Percentiles rank a stretch among this genome's conserved stretches.
Evolutionary conservation across 2,888 invertebrate genomes (phyloP).

Genomic region (Tetanocera ferruginea): DNA sequence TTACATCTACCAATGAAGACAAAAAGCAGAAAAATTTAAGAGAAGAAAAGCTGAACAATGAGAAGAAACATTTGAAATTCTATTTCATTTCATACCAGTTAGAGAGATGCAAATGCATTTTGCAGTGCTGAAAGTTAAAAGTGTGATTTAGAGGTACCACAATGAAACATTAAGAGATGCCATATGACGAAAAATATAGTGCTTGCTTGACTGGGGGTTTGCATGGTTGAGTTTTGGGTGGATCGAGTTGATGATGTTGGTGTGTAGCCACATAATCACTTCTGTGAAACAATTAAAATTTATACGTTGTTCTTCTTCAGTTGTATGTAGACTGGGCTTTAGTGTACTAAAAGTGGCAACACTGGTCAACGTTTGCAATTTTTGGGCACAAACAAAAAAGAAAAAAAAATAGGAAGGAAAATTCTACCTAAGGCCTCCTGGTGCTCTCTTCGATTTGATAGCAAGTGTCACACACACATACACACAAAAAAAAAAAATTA

Average conservation of each 20-base stretch:
- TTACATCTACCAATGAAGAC: background rate
- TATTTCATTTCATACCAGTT: constrained; percentile 3
- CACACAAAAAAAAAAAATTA: background rate
- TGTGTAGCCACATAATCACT: constrained; percentile 33
- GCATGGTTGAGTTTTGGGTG: background rate
- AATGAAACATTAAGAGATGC: too few species aligned
- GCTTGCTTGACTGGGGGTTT: too few species aligned
- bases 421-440: background rate
- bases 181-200: background rate
- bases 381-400: background rate
- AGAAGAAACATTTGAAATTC: constrained; percentile 21
- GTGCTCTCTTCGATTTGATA: background rate
- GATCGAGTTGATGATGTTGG: constrained; percentile 5
- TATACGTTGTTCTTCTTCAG: background rate
- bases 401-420: background rate
- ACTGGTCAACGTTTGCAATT: background rate
- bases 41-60: background rate
- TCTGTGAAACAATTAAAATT: constrained; percentile 29
- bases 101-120: constrained; percentile 8
- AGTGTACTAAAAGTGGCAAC: background rate
- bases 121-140: background rate
- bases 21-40: background rate
- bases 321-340: too few species aligned
- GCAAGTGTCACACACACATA: background rate
- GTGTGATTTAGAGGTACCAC: background rate